Evolutionary conservation across 1,140 invertebrate species (phyloP).

Genomic region (Drosophila triauraria): DNA sequence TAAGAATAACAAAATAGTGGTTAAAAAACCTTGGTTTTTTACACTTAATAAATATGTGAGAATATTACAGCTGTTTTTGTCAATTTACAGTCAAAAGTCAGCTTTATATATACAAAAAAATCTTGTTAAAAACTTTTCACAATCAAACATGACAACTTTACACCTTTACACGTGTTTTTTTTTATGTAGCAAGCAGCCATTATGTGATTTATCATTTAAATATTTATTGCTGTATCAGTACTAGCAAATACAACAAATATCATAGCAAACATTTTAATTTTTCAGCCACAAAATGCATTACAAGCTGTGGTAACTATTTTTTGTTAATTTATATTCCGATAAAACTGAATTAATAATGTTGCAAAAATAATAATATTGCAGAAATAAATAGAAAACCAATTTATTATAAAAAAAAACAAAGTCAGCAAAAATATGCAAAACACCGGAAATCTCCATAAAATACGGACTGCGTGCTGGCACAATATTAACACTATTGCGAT

Average conservation of each 20-base stretch:
- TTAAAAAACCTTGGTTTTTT: neutral
- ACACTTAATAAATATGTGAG: neutral
- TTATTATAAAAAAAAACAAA: neutral
- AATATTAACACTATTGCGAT: constrained; percentile 33
- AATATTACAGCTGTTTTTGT: neutral
- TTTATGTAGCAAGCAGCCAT: neutral
- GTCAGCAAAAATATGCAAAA: neutral
- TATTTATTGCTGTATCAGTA: neutral
- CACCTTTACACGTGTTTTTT: neutral
- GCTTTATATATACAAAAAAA: neutral
- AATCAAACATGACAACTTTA: constrained; percentile 2
- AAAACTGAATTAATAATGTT: neutral
- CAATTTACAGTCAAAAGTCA: neutral
- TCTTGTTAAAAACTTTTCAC: neutral
- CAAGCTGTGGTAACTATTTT: neutral
- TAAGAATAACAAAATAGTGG: neutral
- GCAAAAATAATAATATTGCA: neutral
- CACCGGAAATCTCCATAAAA: neutral
- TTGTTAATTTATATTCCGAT: neutral
- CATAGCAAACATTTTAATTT: neutral
- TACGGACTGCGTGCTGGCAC: neutral
- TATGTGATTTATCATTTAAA: neutral
- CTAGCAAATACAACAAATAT: neutral
- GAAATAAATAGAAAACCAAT: neutral
- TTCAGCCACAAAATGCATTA: too few species aligned